These are phyloP conservation scores for Oreochromis aureus DNA, from an alignment of 2,113 vertebrate species.

Conservation along the genomic window DNA sequence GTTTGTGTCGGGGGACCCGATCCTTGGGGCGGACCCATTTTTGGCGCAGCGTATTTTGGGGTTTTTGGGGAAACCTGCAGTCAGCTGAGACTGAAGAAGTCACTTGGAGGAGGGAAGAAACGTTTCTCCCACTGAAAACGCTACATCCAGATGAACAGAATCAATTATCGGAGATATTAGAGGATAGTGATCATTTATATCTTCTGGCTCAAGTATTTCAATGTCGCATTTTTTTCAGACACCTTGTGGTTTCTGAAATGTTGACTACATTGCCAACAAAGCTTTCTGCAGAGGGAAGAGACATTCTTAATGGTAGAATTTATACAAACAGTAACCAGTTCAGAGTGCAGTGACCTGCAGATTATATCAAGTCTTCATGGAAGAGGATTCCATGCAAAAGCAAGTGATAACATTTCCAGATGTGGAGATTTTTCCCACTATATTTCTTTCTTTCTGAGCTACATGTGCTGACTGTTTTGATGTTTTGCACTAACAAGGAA, in stretches of 20 bases:
- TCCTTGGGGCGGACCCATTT: no score
- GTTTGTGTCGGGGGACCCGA: no score
- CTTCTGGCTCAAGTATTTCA: neutral
- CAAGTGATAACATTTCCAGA: neutral
- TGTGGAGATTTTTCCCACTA: neutral
- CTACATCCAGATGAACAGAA: no score
- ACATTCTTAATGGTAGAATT: neutral
- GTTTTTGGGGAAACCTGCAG: no score
- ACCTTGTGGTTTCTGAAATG: neutral
- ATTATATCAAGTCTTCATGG: neutral
- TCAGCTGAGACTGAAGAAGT: no score
- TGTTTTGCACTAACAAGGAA: fast-evolving
- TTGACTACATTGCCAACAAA: neutral
- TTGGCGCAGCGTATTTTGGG: no score
- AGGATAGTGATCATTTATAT: neutral
- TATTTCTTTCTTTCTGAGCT: neutral
- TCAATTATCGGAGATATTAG: neutral
- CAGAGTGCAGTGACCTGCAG: neutral
- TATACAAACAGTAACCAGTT: neutral
- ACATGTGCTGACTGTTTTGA: neutral
- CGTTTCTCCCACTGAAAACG: no score
- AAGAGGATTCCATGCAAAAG: neutral
- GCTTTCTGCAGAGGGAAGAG: neutral
- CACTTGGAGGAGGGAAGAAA: no score
- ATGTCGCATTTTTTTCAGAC: neutral